phyloP scores from a whole-genome alignment of 2,888 invertebrate species.

The Ochlodes sylvanus region DNA sequence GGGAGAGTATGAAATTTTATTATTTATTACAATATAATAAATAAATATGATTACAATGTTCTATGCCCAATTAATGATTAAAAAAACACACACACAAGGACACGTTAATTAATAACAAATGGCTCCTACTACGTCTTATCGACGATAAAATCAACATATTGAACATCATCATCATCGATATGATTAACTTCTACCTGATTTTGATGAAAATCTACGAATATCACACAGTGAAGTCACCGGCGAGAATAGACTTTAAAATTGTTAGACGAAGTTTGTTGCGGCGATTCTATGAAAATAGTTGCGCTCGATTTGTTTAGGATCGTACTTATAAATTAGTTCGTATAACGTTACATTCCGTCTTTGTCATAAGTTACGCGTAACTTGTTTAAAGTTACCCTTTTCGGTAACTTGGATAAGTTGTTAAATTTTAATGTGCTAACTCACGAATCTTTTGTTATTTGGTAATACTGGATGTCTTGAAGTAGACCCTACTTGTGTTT shows the following conservation, averaged over 20 bases:
- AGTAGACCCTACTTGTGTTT: no score
- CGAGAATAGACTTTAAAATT: neutral
- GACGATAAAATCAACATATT: no score
- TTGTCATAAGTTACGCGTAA: conserved; percentile 45
- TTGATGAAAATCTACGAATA: neutral
- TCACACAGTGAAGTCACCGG: neutral
- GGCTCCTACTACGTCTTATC: no score
- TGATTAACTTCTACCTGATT: no score
- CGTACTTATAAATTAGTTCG: conserved; percentile 11
- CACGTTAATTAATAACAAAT: no score
- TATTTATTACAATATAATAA: no score
- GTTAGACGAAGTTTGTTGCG: conserved; percentile 5
- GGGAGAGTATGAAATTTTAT: no score
- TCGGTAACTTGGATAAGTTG: conserved; percentile 46
- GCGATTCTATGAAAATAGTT: conserved; percentile 5
- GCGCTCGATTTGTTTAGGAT: conserved; percentile 11
- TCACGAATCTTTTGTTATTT: conserved; percentile 46
- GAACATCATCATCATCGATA: no score
- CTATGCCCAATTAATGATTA: no score
- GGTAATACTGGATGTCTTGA: neutral
- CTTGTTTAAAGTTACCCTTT: conserved; percentile 44
- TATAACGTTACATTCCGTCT: conserved; percentile 15
- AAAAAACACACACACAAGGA: no score
- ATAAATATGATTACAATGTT: no score
- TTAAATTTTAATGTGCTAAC: conserved; percentile 51